Evolutionary conservation across 2,888 invertebrate genomes (phyloP).

Genomic region (Phyllotreta striolata): DNA sequence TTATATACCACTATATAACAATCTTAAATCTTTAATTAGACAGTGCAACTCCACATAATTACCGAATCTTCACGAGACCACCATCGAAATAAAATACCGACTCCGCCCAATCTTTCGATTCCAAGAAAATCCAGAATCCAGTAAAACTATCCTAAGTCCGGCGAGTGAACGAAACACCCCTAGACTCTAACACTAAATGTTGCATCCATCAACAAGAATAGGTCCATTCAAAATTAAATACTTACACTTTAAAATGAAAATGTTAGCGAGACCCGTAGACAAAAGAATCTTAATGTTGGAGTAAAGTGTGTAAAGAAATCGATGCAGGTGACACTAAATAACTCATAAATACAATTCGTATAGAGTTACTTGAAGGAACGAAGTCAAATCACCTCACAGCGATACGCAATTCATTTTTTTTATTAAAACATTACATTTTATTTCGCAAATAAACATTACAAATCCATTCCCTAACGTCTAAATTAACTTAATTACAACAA

Average conservation of each 20-base stretch:
- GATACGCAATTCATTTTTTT: neutral
- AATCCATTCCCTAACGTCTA: too few species aligned
- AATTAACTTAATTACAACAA: too few species aligned
- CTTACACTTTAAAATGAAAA: conserved; percentile 3
- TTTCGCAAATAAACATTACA: too few species aligned
- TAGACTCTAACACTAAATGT: conserved; percentile 18
- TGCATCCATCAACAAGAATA: neutral
- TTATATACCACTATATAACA: conserved; percentile 42
- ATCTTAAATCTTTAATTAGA: conserved; percentile 37
- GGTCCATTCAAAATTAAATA: conserved; percentile 10
- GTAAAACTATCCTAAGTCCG: neutral
- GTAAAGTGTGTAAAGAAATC: too few species aligned
- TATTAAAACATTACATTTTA: neutral
- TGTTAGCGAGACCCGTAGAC: neutral
- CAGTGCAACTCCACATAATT: conserved; percentile 38
- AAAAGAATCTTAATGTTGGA: too few species aligned
- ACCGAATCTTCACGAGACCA: conserved; percentile 36
- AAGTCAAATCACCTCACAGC: too few species aligned
- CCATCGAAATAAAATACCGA: conserved; percentile 29
- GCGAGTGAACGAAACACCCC: conserved; percentile 12
- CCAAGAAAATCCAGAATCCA: conserved; percentile 4
- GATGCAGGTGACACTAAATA: too few species aligned
- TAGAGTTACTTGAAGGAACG: too few species aligned
- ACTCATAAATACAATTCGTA: too few species aligned
- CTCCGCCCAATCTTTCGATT: neutral